These are phyloP conservation scores for Corbicula japonica DNA, from an alignment of 2,888 invertebrate species.

Conservation along the genomic window DNA sequence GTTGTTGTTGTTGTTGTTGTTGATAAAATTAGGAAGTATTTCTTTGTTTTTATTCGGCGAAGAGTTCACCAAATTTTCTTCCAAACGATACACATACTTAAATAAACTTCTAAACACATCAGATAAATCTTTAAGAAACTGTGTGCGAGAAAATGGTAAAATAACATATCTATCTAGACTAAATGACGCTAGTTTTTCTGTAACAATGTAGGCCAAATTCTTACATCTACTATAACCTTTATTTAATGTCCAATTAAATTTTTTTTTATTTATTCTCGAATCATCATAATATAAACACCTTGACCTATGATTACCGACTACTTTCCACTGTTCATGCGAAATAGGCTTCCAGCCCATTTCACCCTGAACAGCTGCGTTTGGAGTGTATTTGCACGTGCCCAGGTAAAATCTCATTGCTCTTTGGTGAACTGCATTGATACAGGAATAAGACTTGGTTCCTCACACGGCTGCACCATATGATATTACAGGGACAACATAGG, in stretches of 20 bases:
- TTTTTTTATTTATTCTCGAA: no score
- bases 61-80: no score
- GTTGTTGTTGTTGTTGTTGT: no score
- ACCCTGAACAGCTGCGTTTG: constrained; percentile 36
- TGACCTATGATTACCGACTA: constrained; percentile 15
- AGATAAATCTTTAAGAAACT: no score
- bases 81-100: no score
- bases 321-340: constrained; percentile 1
- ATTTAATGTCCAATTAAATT: not conserved
- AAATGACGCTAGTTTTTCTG: no score
- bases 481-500: constrained; percentile 25
- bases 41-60: no score
- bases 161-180: no score
- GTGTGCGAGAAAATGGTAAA: no score
- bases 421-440: constrained; percentile 18
- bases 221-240: constrained; percentile 4
- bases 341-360: constrained; percentile 38
- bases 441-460: constrained; percentile 17
- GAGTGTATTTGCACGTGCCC: constrained; percentile 36
- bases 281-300: not conserved
- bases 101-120: no score
- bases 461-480: constrained; percentile 38
- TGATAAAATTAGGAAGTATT: no score
- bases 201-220: no score
- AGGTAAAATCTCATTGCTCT: constrained; percentile 38